phyloP scores from a whole-genome alignment of 2,888 invertebrate species.

The Allacma fusca region DNA sequence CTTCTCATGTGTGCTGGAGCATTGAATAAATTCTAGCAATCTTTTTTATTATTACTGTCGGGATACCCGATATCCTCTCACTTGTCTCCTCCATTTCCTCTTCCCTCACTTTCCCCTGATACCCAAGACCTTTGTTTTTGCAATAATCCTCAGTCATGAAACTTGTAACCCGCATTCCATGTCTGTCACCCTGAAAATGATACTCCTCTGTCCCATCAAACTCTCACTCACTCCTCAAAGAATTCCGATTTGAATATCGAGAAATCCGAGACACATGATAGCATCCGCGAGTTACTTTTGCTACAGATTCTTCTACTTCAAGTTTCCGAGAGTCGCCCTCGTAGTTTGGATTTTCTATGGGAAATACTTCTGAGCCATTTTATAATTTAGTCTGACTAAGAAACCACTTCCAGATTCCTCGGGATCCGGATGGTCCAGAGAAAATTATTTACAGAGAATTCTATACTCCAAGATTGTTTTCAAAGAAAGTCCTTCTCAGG shows the following conservation, averaged over 20 bases:
- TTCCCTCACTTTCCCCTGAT: conserved; percentile 25
- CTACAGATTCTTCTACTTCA: too few species aligned
- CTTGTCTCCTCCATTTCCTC: conserved; percentile 19
- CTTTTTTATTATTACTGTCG: conserved; percentile 18
- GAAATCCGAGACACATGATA: too few species aligned
- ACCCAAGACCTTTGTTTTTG: conserved; percentile 6
- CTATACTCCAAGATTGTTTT: too few species aligned
- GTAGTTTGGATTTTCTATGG: too few species aligned
- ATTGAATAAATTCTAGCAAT: conserved; percentile 13
- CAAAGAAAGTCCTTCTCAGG: too few species aligned
- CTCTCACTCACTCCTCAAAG: not conserved
- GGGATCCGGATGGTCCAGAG: too few species aligned
- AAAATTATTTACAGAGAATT: too few species aligned
- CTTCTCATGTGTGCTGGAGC: not conserved
- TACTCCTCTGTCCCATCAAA: not conserved
- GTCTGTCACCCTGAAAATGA: not conserved
- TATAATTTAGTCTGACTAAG: too few species aligned
- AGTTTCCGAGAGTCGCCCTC: too few species aligned
- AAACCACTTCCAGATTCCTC: too few species aligned
- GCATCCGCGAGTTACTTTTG: too few species aligned
- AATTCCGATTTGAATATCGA: not conserved
- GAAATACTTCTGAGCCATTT: too few species aligned
- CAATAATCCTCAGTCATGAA: not conserved
- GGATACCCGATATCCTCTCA: conserved; percentile 19
- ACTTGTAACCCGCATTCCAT: not conserved